phyloP scores from a whole-genome alignment of 2,888 invertebrate species.

The Diadegma fenestrale region DNA sequence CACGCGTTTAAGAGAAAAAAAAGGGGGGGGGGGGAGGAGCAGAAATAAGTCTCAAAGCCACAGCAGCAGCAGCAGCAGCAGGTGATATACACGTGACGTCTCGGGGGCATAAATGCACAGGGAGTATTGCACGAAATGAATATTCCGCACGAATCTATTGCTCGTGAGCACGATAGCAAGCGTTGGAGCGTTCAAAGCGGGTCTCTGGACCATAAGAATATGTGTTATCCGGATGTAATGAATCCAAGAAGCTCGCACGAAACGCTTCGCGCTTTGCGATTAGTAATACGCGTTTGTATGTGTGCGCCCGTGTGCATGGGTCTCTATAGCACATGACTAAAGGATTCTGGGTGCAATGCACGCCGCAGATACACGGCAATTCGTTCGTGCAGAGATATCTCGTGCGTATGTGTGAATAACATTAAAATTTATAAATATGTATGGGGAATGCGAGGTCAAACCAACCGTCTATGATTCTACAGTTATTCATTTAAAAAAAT shows the following conservation, averaged over 20 bases:
- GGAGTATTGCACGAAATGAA: slow-evolving; percentile 35
- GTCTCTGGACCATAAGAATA: slow-evolving; percentile 57
- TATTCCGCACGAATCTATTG: slow-evolving; percentile 48
- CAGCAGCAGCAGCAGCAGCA: slow-evolving; percentile 13
- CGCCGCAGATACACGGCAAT: slow-evolving; percentile 29
- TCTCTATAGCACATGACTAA: background rate
- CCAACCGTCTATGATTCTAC: slow-evolving; percentile 2
- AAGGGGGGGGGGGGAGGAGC: slow-evolving; percentile 7
- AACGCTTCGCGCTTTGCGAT: slow-evolving; percentile 39
- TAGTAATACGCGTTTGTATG: slow-evolving; percentile 29
- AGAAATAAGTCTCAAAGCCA: too few species aligned
- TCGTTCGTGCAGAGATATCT: slow-evolving; percentile 12
- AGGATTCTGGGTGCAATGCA: slow-evolving; percentile 39
- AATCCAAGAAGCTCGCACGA: slow-evolving; percentile 57
- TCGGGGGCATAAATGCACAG: slow-evolving; percentile 34
- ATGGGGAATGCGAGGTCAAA: background rate
- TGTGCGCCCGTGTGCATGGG: background rate
- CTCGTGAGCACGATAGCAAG: slow-evolving; percentile 30
- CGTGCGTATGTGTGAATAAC: background rate
- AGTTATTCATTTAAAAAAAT: background rate
- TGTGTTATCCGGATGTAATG: slow-evolving; percentile 54
- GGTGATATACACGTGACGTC: slow-evolving; percentile 58
- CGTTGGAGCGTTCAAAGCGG: background rate
- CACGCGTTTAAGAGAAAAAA: slow-evolving; percentile 6
- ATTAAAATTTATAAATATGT: slow-evolving; percentile 1